Base-by-base conservation (phyloP, 2,888 invertebrate genomes). In the Argyresthia albistria region DNA sequence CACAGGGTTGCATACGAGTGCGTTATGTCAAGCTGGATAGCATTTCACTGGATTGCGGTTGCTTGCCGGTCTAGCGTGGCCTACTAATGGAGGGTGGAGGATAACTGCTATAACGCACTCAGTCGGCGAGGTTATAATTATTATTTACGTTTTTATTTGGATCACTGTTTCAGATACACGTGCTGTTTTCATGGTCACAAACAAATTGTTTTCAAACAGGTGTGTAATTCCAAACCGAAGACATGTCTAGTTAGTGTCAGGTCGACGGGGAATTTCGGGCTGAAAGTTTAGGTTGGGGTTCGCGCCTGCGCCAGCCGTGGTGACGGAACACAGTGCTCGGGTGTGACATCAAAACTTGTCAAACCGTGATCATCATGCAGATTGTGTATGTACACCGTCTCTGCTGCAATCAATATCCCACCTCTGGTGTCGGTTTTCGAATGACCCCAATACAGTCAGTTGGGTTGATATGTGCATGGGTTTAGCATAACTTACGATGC, bases 271-370 rank as follows among this genome's bases (percentile, higher is more conserved):
- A 14, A 16, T 8, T 11, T 39, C 3, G 45, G 16, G 9, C 16
- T 10, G 9, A 16, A 15, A 45, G 45, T 45, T 15, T 45, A 16
- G 14, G 6, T n/a, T 15, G 35, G 35, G 65, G 63, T 68, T 69
- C 72, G 76, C 80, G 82, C 74, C 76, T 74, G 81, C 82, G 80
- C 82, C 79, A 78, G 77, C 79, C 76, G 69, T 58, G 63, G 86
- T 86, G 87, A 75, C 80, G 76, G 73, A 87, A 88, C 88, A 88
- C 88, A 77, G 88, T 88, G 88, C 88, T 80, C 73, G 77, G 84
- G 82, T 75, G 87, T 83, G 84, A 83, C 82, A 80, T 84, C 80
- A 80, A 84, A 84, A 80, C 73, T 76, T 80, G 86, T 83, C 84
- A 84, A 87, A 84, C 83, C 79, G 87, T 88, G 86, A 57, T 80